A percentile compares a stretch with the other conserved stretches of the same genome.
Conservation (phyloP, 2,797 vertebrate genomes). For the Coluber constrictor region DNA sequence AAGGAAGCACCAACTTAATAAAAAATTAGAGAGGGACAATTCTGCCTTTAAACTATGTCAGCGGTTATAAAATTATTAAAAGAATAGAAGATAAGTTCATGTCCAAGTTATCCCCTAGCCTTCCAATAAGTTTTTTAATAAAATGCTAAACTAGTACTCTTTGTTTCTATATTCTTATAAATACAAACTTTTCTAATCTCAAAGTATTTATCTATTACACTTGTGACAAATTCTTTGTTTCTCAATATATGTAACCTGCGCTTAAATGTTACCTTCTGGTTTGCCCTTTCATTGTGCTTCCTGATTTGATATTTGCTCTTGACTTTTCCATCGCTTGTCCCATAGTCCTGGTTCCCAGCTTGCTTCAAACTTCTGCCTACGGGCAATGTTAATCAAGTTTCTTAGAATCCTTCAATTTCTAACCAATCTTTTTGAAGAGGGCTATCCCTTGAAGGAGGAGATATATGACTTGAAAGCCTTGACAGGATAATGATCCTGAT, state of each 20-base stretch:
- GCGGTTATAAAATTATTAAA: neutral
- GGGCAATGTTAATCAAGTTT: neutral
- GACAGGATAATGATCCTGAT: neutral
- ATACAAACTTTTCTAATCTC: neutral
- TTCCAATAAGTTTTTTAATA: neutral
- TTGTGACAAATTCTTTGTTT: neutral
- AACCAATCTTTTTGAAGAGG: neutral
- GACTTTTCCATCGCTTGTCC: neutral
- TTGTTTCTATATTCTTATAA: neutral
- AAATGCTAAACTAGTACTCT: neutral
- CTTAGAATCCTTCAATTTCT: neutral
- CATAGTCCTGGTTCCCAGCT: neutral
- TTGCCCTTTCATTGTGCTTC: neutral
- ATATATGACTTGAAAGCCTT: neutral
- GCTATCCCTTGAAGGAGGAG: neutral
- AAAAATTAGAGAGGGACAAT: neutral
- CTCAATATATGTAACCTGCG: neutral
- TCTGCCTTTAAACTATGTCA: neutral
- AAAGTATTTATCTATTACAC: neutral
- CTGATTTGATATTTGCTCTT: neutral
- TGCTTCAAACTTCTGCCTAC: neutral
- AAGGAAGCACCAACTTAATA: conserved; percentile 4
- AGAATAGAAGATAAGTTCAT: neutral
- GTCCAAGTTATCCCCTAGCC: neutral
- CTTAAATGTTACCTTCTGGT: neutral